These are phyloP conservation scores for Takifugu flavidus DNA, from an alignment of 2,113 vertebrate species.

Conservation along the genomic window DNA sequence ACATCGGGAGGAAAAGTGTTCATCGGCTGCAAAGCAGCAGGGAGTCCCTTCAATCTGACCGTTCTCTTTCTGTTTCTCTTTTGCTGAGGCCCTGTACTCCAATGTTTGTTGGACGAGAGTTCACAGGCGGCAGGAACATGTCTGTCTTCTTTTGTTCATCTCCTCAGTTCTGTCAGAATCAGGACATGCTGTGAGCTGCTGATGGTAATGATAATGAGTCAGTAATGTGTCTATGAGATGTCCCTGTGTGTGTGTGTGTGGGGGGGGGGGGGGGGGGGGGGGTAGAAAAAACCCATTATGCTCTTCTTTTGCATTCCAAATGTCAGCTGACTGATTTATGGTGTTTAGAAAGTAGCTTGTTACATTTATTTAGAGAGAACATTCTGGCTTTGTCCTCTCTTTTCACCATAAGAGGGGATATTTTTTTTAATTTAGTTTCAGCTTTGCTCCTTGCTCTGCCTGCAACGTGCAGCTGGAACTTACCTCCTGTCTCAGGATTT, in stretches of 20 bases:
- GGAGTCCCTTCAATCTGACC: constrained; percentile 46
- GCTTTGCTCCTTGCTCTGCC: too few species aligned
- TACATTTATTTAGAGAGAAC: too few species aligned
- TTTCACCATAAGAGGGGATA: too few species aligned
- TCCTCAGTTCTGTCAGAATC: constrained; percentile 44
- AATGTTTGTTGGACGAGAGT: constrained; percentile 6
- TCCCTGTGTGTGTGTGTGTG: constrained; percentile 48
- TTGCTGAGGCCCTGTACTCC: constrained; percentile 13
- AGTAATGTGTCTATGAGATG: constrained; percentile 67
- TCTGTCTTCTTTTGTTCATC: constrained; percentile 30
- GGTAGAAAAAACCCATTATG: too few species aligned
- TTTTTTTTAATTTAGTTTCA: too few species aligned
- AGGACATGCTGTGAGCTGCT: constrained; percentile 56
- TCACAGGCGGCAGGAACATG: constrained; percentile 7
- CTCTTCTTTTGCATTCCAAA: too few species aligned
- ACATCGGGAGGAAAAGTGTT: constrained; percentile 31
- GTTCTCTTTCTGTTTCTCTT: constrained; percentile 20
- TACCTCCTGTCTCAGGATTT: too few species aligned
- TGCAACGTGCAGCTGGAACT: too few species aligned
- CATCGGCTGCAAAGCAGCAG: constrained; percentile 35
- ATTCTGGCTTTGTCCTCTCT: too few species aligned
- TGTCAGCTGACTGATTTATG: not conserved
- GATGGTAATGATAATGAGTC: constrained; percentile 64
- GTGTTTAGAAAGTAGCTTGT: too few species aligned
- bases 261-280: constrained; percentile 11